Base-by-base conservation (phyloP, 2,113 vertebrate species). In the Tricholaema leucomelas region DNA sequence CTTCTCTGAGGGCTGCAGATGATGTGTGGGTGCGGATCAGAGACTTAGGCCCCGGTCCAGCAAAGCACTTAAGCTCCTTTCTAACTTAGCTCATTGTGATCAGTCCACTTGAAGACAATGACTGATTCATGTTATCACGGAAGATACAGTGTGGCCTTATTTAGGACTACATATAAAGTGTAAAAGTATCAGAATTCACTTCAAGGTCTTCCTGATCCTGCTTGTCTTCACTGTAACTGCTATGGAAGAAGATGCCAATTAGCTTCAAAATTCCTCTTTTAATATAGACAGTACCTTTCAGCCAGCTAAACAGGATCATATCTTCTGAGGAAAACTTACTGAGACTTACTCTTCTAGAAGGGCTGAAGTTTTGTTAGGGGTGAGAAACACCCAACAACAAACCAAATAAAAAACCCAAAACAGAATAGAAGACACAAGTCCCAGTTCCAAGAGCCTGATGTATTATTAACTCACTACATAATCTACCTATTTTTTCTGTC, bases 31-130 rank as follows among this genome's bases (percentile, higher is more conserved):
- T 88, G 81, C 84, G 28, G 84, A 91, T 88, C 88, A 86, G 74
- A 87, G 36, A 55, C 27, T 44, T 66, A 82, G 91, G 91, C 86
- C 56, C 25, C 80, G 44, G 88, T 95, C 95, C 93, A 95, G 71
- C 28, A 94, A 93, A 95, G 92, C 90, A 96, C 95, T 96, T 96
- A 95, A 93, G 58, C 44, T 79, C 23, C 50, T 93, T 90, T 87
- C 90, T 81, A 63, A 87, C 61, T 88, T 84, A 92, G 63, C 67
- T 93, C 84, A 79, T 81, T 71, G 30, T 38, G 46, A 90, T 76
- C 78, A 70, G 63, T 83, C 78, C 84, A 36, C 46, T 40, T 65
- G 35, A 55, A 81, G 50, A 59, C 36, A 82, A 55, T 46, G 74
- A 85, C 55, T 81, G 63, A 93, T 88, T 86, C 67, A 55, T 88